Conservation (phyloP, 2,797 vertebrate genomes). For the Leucoraja ocellata region DNA sequence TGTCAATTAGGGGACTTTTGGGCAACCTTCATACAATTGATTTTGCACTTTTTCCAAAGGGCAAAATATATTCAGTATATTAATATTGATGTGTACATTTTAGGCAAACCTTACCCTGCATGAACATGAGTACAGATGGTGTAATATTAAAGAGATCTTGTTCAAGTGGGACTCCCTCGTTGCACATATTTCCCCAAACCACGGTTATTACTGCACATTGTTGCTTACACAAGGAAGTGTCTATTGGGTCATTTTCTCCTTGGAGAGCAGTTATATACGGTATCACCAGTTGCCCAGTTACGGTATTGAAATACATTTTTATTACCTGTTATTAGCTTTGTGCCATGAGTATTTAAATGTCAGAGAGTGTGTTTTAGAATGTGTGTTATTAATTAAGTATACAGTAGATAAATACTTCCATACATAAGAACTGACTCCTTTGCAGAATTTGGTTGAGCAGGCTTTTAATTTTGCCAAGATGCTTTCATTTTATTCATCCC, state of each 20-base stretch:
- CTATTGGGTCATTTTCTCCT: background rate
- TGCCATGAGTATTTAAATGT: constrained; percentile 8
- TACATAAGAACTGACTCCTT: background rate
- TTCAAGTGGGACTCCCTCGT: background rate
- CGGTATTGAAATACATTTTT: background rate
- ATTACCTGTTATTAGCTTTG: background rate
- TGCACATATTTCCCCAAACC: background rate
- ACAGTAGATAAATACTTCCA: background rate
- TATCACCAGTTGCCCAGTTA: background rate
- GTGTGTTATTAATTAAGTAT: constrained; percentile 25
- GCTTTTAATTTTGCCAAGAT: constrained; percentile 16
- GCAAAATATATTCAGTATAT: background rate
- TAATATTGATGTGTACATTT: background rate
- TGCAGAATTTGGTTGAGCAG: background rate
- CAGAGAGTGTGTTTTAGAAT: constrained; percentile 3
- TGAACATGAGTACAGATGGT: background rate
- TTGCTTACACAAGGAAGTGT: background rate
- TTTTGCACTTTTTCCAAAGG: background rate
- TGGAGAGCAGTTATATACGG: background rate
- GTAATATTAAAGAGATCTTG: too few relatives aligned
- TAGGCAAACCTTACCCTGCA: background rate
- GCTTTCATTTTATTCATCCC: background rate
- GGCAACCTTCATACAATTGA: background rate
- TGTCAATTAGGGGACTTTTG: background rate
- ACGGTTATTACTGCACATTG: background rate